Evolutionary conservation across 2,888 invertebrate genomes (phyloP), one percentile per base, ranked within the genome.

Genomic region (Sarcophaga subvicina): DNA sequence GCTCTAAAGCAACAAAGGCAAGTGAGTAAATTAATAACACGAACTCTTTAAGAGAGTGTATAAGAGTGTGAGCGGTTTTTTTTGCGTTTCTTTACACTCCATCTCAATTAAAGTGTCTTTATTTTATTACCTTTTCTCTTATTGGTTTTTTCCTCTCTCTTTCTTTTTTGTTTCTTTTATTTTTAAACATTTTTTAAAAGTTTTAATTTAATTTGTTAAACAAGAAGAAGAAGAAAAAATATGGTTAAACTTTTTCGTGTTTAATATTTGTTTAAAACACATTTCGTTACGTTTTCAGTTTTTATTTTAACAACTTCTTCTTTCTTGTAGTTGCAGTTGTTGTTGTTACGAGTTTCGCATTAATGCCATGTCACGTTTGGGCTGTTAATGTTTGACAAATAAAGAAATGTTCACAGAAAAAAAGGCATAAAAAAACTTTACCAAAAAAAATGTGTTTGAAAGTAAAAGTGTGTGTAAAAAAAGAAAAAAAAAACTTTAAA

Each of bases 301-400:
- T 37, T 37, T 37, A n/a, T 70, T 77, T 67, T 17, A 66, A 27
- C 66, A 66, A n/a, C 17, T n/a, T 17, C 37, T 66, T 63, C 22
- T 67, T 63, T 63, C 37, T 37, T 37, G 2, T 63, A 60, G 10
- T 2, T 20, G 20, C 70, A 63, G 27, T 70, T 70, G 47, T 78
- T 78, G 22, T 37, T 10, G 37, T 2, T 37, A 10, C 10, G 37
- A 37, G 10, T 37, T 37, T 37, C 37, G 60, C 64, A 73, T 87
- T 79, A 83, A 67, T 79, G 83, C 59, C 70, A 62, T 67, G 81
- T 84, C 87, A 87, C 87, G 87, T 87, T 84, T 81, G 54, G 77
- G 71, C 70, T 67, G 76, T 71, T 67, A 75, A 70, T 49, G 47
- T 66, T 37, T 37, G 37, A 37, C 20, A 12, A 66, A 70, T 78